Conservation (phyloP, 35 echinoderm and acorn worm genomes). For the Lytechinus pictus region DNA sequence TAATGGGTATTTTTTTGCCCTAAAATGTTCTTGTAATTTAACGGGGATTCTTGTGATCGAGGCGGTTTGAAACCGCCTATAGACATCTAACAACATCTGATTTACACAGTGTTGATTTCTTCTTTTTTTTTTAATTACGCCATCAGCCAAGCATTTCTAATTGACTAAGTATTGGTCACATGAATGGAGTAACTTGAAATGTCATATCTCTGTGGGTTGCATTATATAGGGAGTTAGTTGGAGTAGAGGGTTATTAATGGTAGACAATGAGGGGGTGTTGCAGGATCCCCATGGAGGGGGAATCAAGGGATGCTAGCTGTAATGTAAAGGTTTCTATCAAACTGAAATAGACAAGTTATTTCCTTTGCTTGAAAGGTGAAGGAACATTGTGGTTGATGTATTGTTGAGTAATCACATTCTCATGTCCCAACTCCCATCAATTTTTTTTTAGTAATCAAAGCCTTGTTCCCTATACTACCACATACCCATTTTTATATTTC, state of each 20-base stretch:
- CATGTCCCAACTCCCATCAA: background rate
- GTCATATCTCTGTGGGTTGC: background rate
- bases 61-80: no score
- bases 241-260: background rate
- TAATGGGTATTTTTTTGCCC: no score
- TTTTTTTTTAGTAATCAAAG: background rate
- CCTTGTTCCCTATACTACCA: background rate
- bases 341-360: background rate
- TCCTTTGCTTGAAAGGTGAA: background rate
- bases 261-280: slow-evolving; percentile 9
- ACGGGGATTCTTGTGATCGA: no score
- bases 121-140: background rate
- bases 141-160: background rate
- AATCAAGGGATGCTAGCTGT: background rate
- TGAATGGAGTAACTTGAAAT: background rate
- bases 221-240: background rate
- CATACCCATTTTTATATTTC: background rate
- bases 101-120: slow-evolving; percentile 5
- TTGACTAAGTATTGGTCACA: background rate
- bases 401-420: background rate
- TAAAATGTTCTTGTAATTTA: no score
- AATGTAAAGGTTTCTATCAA: background rate
- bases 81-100: background rate
- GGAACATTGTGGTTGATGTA: background rate
- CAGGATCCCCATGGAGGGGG: background rate